Conservation (phyloP, 1,140 invertebrate species). For the Lysiphlebus fabarum region DNA sequence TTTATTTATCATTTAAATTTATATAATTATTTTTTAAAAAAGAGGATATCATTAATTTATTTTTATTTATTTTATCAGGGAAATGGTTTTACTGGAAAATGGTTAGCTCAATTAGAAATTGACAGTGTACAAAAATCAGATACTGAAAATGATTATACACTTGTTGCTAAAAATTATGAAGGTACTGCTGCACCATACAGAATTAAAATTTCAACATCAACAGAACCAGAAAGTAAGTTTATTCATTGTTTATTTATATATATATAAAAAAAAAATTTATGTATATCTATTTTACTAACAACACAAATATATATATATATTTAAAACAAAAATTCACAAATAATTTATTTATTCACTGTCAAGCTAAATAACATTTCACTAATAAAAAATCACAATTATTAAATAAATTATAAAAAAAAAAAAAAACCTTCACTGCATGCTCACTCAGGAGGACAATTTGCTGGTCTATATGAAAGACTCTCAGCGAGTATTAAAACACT, state of each 20-base stretch:
- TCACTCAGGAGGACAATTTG: conserved; percentile 48
- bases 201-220: conserved; percentile 67
- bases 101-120: conserved; percentile 65
- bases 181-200: conserved; percentile 60
- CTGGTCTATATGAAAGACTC: conserved; percentile 60
- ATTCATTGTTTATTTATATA: background rate
- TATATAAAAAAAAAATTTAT: background rate
- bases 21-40: background rate
- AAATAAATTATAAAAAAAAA: conserved; percentile 37
- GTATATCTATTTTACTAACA: background rate
- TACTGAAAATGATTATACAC: conserved; percentile 66
- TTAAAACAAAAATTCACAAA: background rate
- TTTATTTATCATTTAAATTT: background rate
- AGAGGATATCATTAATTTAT: background rate
- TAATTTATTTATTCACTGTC: conserved; percentile 1
- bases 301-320: background rate
- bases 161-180: conserved; percentile 64
- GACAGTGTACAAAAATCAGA: conserved; percentile 69
- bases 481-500: conserved; percentile 53
- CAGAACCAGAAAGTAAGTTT: conserved; percentile 66
- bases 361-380: background rate
- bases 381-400: too few relatives aligned
- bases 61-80: conserved; percentile 52
- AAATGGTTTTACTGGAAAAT: conserved; percentile 55
- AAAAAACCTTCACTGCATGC: conserved; percentile 49